A percentile compares a stretch with the other conserved stretches of the same genome.
Conservation (phyloP, 2,888 invertebrate species). For the Andrena marginata region DNA sequence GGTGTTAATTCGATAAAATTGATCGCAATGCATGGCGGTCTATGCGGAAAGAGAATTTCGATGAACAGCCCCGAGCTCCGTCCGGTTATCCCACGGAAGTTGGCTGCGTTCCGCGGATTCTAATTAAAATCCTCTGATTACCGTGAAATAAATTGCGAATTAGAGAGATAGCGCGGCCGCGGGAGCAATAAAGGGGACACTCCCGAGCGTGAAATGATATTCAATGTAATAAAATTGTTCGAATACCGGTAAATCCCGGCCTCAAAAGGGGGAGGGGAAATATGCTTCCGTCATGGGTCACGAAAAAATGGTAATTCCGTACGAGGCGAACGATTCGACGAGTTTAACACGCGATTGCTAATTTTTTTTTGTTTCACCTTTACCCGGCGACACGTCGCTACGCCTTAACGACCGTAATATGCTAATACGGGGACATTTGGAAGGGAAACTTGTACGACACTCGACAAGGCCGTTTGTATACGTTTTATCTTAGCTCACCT, state of each 20-base stretch:
- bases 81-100: neutral
- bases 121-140: constrained; percentile 24
- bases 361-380: constrained; percentile 36
- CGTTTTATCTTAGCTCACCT: constrained; percentile 32
- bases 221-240: constrained; percentile 46
- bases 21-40: neutral
- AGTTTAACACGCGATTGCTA: constrained; percentile 66
- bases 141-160: constrained; percentile 27
- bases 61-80: neutral
- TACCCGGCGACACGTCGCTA: constrained; percentile 47
- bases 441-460: constrained; percentile 49
- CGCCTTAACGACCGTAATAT: constrained; percentile 65
- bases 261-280: neutral
- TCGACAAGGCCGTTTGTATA: constrained; percentile 36
- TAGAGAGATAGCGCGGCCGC: neutral
- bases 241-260: constrained; percentile 10
- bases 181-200: neutral
- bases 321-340: constrained; percentile 51
- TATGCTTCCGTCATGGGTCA: constrained; percentile 46
- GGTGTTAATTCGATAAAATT: constrained; percentile 2
- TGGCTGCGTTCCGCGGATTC: neutral
- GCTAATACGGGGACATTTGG: constrained; percentile 61
- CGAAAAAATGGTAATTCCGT: constrained; percentile 62
- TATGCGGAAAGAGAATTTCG: neutral
- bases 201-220: constrained; percentile 38